Conservation (phyloP, 2,888 invertebrate genomes). For the Asteroscopus sphinx region DNA sequence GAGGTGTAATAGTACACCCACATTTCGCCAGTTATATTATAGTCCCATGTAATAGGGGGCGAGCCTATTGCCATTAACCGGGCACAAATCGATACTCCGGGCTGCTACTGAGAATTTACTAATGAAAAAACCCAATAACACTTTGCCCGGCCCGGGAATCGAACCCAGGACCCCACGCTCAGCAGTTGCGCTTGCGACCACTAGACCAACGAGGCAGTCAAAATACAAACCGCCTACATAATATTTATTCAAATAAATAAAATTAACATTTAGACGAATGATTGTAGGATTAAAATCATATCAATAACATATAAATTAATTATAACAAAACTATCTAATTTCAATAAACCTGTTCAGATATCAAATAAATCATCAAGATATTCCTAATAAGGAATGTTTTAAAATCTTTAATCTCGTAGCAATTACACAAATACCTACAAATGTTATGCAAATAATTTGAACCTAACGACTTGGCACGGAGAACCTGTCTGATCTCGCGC, state of each 20-base stretch:
- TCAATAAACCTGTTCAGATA: constrained; percentile 34
- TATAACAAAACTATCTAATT: constrained; percentile 27
- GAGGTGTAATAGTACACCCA: no score
- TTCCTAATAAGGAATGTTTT: constrained; percentile 36
- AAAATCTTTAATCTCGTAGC: constrained; percentile 41
- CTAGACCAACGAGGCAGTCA: no score
- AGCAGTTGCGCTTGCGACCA: no score
- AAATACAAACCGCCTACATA: constrained; percentile 21
- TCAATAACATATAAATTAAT: constrained; percentile 47
- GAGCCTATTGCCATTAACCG: no score
- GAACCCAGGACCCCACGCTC: no score
- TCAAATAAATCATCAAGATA: constrained; percentile 44
- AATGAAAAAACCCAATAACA: no score
- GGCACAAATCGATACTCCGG: no score
- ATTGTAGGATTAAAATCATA: constrained; percentile 40
- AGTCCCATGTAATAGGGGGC: no score
- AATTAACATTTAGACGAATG: constrained; percentile 36
- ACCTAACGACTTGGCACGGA: constrained; percentile 70
- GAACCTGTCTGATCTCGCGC: constrained; percentile 65
- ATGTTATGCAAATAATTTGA: constrained; percentile 73
- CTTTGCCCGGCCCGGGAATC: no score
- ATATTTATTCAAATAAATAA: constrained; percentile 23
- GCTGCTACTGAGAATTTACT: no score
- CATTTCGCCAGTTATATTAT: no score
- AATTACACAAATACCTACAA: constrained; percentile 62